A percentile compares a stretch with the other conserved stretches of the same genome.
These are phyloP conservation scores for Charanyca ferruginea DNA, from an alignment of 2,888 invertebrate genomes.

Conservation along the genomic window DNA sequence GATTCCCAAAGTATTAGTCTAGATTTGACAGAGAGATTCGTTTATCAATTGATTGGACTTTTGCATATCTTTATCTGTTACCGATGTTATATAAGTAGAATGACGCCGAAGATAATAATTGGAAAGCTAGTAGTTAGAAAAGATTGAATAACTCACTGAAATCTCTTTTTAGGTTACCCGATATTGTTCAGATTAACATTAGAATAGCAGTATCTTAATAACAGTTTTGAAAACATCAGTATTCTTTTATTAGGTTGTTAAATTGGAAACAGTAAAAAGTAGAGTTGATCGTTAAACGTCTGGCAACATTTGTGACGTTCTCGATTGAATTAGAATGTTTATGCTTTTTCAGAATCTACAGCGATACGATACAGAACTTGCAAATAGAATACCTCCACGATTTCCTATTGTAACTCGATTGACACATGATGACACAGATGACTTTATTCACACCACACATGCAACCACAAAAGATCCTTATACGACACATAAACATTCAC, in stretches of 20 bases:
- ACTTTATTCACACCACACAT: not conserved
- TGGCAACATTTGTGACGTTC: constrained; percentile 6
- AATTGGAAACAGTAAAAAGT: not conserved
- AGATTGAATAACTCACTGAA: constrained; percentile 8
- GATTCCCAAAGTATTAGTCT: constrained; percentile 27
- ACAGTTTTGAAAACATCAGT: not conserved
- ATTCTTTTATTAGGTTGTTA: not conserved
- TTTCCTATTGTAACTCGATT: constrained; percentile 2
- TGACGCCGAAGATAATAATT: constrained; percentile 25
- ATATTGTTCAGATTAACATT: constrained; percentile 4
- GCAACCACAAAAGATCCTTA: constrained; percentile 22
- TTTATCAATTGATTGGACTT: constrained; percentile 47
- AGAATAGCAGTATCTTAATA: not conserved
- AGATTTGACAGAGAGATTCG: constrained; percentile 29
- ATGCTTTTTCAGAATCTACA: not conserved
- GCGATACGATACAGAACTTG: not conserved
- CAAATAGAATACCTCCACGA: not conserved
- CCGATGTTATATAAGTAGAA: constrained; percentile 12
- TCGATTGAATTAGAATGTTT: not conserved
- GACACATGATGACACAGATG: no score
- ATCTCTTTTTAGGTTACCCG: not conserved
- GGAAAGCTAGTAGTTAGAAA: constrained; percentile 1
- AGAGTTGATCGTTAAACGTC: not conserved
- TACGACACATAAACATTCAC: constrained; percentile 29
- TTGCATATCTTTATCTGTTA: constrained; percentile 29